These are phyloP conservation scores for Darevskia nairensis DNA, from an alignment of 2,797 vertebrate genomes.

Conservation along the genomic window DNA sequence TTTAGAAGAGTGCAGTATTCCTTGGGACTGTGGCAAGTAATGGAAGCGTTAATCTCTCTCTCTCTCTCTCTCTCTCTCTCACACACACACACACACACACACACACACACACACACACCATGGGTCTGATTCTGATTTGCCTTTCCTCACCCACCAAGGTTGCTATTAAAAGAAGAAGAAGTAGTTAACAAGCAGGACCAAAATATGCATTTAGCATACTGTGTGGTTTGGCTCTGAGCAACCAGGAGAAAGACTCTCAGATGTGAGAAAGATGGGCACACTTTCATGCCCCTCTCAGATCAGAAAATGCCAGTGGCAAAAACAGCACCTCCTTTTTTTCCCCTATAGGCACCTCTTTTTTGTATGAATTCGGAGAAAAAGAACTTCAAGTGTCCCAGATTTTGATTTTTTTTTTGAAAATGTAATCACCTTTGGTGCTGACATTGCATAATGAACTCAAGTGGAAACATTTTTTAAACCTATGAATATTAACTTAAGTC, in stretches of 20 bases:
- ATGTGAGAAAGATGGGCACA: slow-evolving; percentile 23
- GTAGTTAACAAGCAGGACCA: neutral
- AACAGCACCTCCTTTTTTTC: neutral
- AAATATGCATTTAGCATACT: neutral
- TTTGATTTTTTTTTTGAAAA: slow-evolving; percentile 21
- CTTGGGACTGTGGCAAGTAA: neutral
- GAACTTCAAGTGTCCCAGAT: slow-evolving; percentile 44
- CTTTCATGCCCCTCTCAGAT: slow-evolving; percentile 12
- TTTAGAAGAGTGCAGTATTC: neutral
- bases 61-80: neutral
- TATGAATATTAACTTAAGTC: slow-evolving; percentile 31
- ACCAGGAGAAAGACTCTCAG: slow-evolving; percentile 23
- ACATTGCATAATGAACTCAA: slow-evolving; percentile 5
- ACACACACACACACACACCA: too few species aligned
- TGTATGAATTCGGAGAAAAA: slow-evolving; percentile 33
- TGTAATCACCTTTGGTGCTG: neutral
- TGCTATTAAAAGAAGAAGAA: neutral
- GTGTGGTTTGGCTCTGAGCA: neutral
- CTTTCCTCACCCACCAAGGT: neutral
- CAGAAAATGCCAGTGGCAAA: slow-evolving; percentile 47
- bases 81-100: too few species aligned
- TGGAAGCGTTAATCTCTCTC: neutral
- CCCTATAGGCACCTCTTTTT: neutral
- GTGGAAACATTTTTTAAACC: slow-evolving; percentile 27
- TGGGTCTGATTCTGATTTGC: neutral